Evolutionary conservation across 2,113 vertebrate genomes (phyloP).

Genomic region (Colius striatus): DNA sequence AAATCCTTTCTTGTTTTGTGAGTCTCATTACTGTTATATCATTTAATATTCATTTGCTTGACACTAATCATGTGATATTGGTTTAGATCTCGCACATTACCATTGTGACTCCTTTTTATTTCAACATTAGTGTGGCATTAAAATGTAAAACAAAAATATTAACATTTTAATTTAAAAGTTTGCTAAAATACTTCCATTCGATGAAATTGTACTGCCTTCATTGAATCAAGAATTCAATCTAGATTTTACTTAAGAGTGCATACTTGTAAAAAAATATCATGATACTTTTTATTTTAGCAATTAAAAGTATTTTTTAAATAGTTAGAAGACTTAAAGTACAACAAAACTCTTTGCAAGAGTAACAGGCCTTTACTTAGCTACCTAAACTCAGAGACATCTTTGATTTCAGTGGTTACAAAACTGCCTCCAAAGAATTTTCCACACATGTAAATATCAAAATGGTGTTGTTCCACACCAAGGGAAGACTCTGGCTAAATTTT

Average conservation of each 20-base stretch:
- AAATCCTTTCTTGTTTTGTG: constrained; percentile 22
- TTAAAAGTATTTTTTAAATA: not conserved
- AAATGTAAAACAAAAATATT: constrained; percentile 53
- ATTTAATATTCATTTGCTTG: constrained; percentile 72
- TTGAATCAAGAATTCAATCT: not conserved
- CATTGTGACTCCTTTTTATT: constrained; percentile 69
- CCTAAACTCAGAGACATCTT: not conserved
- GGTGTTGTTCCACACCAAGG: not conserved
- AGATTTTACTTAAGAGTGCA: not conserved
- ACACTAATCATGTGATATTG: constrained; percentile 67
- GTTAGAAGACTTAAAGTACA: not conserved
- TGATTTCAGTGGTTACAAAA: not conserved
- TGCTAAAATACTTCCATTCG: constrained; percentile 29
- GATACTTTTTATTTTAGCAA: not conserved
- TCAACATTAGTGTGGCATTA: constrained; percentile 56
- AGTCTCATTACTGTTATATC: constrained; percentile 21
- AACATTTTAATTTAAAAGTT: constrained; percentile 19
- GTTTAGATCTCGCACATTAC: constrained; percentile 63
- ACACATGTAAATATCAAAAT: not conserved
- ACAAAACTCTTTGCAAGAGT: not conserved
- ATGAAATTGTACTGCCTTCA: constrained; percentile 12
- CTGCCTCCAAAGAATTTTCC: not conserved
- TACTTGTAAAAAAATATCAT: not conserved
- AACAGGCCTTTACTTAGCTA: not conserved
- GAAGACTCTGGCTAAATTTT: not conserved